These are phyloP conservation scores for Xestobium rufovillosum DNA, from an alignment of 2,888 invertebrate species.

Conservation along the genomic window DNA sequence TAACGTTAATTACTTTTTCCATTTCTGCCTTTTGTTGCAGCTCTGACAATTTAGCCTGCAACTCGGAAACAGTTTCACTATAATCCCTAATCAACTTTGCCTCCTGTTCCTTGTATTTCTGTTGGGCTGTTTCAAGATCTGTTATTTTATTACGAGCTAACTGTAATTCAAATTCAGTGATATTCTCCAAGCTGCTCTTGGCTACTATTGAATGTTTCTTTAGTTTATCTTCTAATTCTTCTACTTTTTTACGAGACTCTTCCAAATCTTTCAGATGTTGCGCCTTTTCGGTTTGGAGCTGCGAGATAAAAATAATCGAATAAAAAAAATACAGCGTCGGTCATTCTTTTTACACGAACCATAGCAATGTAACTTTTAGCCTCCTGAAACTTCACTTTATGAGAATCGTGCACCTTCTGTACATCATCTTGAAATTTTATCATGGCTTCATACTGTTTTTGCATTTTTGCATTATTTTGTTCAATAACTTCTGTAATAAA, in stretches of 20 bases:
- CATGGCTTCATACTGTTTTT: conserved; percentile 56
- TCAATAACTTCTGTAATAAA: conserved; percentile 52
- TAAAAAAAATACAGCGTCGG: too few relatives aligned
- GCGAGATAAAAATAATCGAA: conserved; percentile 21
- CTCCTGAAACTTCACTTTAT: conserved; percentile 60
- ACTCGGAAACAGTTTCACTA: too few relatives aligned
- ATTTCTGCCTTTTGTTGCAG: too few relatives aligned
- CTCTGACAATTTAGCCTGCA: too few relatives aligned
- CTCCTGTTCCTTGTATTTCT: too few relatives aligned
- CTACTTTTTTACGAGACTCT: conserved; percentile 29
- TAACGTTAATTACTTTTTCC: too few relatives aligned
- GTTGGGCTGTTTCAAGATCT: conserved; percentile 22
- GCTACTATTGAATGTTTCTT: conserved; percentile 10
- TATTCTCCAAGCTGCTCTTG: conserved; percentile 19
- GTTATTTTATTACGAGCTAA: conserved; percentile 28
- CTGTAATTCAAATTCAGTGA: conserved; percentile 28
- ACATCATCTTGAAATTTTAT: conserved; percentile 59
- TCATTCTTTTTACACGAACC: conserved; percentile 8
- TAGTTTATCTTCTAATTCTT: conserved; percentile 42
- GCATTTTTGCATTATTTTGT: conserved; percentile 61
- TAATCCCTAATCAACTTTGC: too few relatives aligned
- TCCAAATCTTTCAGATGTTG: conserved; percentile 18
- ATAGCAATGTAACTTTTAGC: conserved; percentile 49
- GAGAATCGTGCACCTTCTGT: conserved; percentile 51
- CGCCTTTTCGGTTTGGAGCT: conserved; percentile 17